phyloP scores from a whole-genome alignment of 2,113 vertebrate genomes.

The Mionectes macconnelli region DNA sequence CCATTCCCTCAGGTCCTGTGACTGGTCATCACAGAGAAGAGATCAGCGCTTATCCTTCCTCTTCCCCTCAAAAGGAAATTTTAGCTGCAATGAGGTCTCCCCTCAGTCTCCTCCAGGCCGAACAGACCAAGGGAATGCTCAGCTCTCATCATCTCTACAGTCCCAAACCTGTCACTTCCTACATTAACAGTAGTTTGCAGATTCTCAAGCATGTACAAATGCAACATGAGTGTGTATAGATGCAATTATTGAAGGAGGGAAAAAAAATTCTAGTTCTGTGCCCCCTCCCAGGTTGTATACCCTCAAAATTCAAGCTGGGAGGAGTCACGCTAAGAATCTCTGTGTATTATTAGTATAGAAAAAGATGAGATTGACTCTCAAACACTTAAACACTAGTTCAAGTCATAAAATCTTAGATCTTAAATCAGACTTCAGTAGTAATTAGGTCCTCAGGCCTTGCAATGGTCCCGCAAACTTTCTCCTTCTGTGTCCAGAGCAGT shows the following conservation, averaged over 20 bases:
- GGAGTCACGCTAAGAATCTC: not conserved
- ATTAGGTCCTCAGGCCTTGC: not conserved
- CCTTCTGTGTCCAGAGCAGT: not conserved
- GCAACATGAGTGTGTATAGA: fast-evolving
- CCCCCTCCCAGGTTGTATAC: not conserved
- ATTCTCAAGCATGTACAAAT: not conserved
- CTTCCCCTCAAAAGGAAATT: not conserved
- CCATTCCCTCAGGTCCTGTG: not conserved
- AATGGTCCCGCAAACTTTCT: not conserved
- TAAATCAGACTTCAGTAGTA: not conserved
- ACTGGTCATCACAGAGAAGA: not conserved
- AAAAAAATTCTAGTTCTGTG: not conserved
- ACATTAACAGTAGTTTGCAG: not conserved
- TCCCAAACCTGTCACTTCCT: not conserved
- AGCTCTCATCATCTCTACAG: not conserved
- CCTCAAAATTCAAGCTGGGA: not conserved
- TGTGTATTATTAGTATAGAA: not conserved
- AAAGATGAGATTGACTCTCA: not conserved
- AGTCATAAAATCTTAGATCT: not conserved
- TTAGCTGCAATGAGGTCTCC: not conserved
- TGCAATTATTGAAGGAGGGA: not conserved
- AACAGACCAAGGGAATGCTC: not conserved
- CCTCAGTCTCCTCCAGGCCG: not conserved
- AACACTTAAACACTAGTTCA: not conserved
- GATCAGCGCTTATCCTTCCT: not conserved